Evolutionary conservation across 2,113 vertebrate species (phyloP), one percentile per base, ranked within the genome.

Genomic region (Poeciliopsis occidentalis): DNA sequence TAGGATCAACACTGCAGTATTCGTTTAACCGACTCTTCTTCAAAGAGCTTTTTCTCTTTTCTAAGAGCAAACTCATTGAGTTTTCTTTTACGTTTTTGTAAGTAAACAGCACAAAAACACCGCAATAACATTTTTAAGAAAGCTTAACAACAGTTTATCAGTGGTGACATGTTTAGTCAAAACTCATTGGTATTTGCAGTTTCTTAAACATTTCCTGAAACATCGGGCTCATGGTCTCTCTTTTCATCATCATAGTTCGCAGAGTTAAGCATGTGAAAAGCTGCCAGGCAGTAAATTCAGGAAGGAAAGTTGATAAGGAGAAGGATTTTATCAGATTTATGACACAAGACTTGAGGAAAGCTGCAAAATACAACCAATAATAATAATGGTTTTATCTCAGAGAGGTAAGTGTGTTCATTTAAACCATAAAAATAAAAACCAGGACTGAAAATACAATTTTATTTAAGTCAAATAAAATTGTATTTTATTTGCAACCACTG

Each of bases 1-100:
- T 68, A 63, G 69, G 60, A 75, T 78, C 22, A n/a, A 54, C 37
- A 26, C 26, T 60, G 51, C 71, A 51, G 63, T 62, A 73, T 30
- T 27, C 62, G 73, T 37, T 69, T 69, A 75, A 4, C 32, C 82
- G 71, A 66, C 64, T 67, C 34, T 19, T 64, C 71, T 75, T 77
- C 39, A 75, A 75, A 80, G 61, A 69, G 32, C 29, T 22, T 64
- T 44, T 54, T 7, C 8, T 15, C 37, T 24, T 44, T 4, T 44
- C n/a, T 69, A 39, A 77, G 67, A 81, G 31, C 54, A 34, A 71
- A 61, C 26, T 76, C 30, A 30, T 73, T 64, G 70, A 75, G 54
- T 64, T 78, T 30, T 61, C 8, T 77, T 71, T 66, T 30, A 71
- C 60, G 34, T 68, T 10, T 64, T 31, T 54, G 0, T 15, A 61